Percentiles rank a stretch among this genome's conserved stretches.
Conservation (phyloP, 2,888 invertebrate genomes). For the Dryobota labecula region DNA sequence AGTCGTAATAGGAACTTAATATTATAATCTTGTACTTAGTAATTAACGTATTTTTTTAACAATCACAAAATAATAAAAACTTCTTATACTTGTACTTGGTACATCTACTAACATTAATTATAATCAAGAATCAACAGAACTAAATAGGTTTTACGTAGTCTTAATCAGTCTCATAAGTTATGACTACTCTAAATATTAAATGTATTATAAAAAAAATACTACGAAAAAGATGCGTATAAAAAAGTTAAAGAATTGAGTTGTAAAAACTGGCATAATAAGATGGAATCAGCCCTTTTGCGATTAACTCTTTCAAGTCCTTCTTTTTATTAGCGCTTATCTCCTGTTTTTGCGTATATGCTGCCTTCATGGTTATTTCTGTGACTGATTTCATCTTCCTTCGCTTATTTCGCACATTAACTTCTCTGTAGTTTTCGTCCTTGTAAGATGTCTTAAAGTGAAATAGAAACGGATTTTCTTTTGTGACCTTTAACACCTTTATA, state of each 20-base stretch:
- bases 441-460: constrained; percentile 15
- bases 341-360: constrained; percentile 13
- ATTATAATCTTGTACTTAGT: neutral
- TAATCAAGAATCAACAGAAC: constrained; percentile 2
- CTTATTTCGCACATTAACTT: constrained; percentile 28
- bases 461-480: constrained; percentile 1
- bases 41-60: neutral
- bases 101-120: constrained; percentile 9
- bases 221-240: neutral
- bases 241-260: neutral
- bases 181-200: neutral
- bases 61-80: neutral
- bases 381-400: constrained; percentile 24
- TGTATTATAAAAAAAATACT: neutral
- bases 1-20: too few relatives aligned
- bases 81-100: neutral
- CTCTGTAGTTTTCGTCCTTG: constrained; percentile 16
- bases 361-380: constrained; percentile 16
- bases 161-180: neutral
- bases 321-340: constrained; percentile 19
- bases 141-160: neutral
- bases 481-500: too few relatives aligned
- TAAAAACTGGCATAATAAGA: constrained; percentile 4
- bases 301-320: constrained; percentile 9
- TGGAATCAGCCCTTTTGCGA: too few relatives aligned